phyloP scores from a whole-genome alignment of 2,113 vertebrate species.

The Clarias macrocephalus region DNA sequence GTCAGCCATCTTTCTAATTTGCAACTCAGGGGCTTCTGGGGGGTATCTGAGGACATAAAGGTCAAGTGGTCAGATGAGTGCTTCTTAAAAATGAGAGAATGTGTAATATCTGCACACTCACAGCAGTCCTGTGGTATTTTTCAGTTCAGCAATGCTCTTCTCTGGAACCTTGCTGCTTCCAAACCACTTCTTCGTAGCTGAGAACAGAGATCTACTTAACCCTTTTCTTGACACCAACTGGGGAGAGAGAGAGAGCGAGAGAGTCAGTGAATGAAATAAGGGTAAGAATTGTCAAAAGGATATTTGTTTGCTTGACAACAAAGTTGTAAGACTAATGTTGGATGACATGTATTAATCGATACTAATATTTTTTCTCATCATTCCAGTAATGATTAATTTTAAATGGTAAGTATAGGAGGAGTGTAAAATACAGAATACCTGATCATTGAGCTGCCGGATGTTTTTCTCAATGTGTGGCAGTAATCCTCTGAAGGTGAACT shows the following conservation, averaged over 20 bases:
- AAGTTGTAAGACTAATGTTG: neutral
- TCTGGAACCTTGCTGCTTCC: constrained; percentile 94
- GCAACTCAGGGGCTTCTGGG: constrained; percentile 95
- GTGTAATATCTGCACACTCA: constrained; percentile 70
- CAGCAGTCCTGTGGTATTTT: constrained; percentile 90
- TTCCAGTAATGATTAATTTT: neutral
- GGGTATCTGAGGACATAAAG: constrained; percentile 80
- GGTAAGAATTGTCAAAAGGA: neutral
- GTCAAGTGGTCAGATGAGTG: constrained; percentile 3
- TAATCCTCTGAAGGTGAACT: constrained; percentile 95
- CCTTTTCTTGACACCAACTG: constrained; percentile 96
- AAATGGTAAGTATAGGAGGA: neutral
- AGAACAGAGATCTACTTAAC: constrained; percentile 91
- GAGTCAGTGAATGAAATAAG: neutral
- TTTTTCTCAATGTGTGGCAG: constrained; percentile 96
- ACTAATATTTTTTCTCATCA: neutral
- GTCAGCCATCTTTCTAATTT: constrained; percentile 98
- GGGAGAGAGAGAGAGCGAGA: neutral
- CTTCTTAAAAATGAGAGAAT: neutral
- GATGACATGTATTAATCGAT: neutral
- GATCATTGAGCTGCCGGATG: constrained; percentile 95
- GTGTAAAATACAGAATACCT: constrained; percentile 72
- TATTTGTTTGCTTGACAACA: neutral
- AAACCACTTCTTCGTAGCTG: constrained; percentile 98
- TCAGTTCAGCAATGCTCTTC: constrained; percentile 89